Percentiles rank a stretch among this genome's conserved stretches.
Evolutionary conservation across 2,797 vertebrate genomes (phyloP).

Genomic region (Amazonetta brasiliensis): DNA sequence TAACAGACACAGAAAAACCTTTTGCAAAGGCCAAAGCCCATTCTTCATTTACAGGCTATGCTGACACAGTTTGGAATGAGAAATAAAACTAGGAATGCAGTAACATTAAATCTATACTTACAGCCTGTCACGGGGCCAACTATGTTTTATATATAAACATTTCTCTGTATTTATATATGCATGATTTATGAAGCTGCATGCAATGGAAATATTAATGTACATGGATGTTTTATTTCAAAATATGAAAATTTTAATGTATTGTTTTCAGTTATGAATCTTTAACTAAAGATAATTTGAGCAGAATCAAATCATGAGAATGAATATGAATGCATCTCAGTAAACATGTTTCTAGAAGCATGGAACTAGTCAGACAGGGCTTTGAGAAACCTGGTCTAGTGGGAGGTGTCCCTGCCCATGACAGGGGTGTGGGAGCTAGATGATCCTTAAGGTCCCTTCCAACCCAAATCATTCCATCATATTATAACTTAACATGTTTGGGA

Average conservation of each 20-base stretch:
- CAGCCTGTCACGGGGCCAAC: background rate
- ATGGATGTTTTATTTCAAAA: accelerated
- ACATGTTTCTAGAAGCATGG: accelerated
- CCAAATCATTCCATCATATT: background rate
- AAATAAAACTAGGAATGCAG: background rate
- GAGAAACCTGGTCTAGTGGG: background rate
- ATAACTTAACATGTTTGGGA: background rate
- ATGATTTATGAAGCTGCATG: background rate
- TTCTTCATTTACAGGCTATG: background rate
- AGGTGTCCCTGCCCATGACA: background rate
- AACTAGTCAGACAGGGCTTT: background rate
- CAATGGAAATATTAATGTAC: background rate
- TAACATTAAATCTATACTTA: background rate
- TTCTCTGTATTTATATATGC: background rate
- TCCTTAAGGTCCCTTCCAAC: background rate
- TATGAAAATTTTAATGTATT: background rate
- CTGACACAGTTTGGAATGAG: background rate
- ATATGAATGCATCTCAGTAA: background rate
- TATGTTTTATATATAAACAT: background rate
- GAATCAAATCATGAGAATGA: background rate
- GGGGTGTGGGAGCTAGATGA: too few relatives aligned
- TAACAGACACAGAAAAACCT: background rate
- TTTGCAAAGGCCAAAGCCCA: background rate
- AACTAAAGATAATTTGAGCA: background rate
- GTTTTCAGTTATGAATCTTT: background rate